These are phyloP conservation scores for Leptopilina clavipes DNA, from an alignment of 1,140 invertebrate species.

Conservation along the genomic window DNA sequence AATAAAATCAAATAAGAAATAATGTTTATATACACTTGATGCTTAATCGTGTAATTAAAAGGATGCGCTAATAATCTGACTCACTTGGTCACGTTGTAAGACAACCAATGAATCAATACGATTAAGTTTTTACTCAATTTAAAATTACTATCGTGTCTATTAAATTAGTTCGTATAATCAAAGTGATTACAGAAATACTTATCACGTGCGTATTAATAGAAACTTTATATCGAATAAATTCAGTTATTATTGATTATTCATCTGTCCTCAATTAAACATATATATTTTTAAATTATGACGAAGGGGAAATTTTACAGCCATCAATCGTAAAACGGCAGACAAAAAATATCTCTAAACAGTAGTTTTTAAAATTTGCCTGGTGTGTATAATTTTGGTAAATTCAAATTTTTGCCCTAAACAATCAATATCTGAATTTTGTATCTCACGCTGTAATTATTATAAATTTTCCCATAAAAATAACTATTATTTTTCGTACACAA, in stretches of 20 bases:
- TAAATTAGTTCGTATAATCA: constrained; percentile 8
- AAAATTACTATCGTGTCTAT: constrained; percentile 5
- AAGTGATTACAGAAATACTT: background rate
- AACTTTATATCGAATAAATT: background rate
- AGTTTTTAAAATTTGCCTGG: too few species aligned
- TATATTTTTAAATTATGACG: too few species aligned
- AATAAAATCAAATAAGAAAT: background rate
- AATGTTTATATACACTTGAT: background rate
- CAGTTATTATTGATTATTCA: constrained; percentile 11
- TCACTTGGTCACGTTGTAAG: background rate
- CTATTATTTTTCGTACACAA: too few species aligned
- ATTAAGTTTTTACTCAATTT: constrained; percentile 27
- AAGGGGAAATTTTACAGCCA: too few species aligned
- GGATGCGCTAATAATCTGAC: background rate
- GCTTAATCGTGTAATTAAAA: background rate
- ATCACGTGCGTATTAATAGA: constrained; percentile 4
- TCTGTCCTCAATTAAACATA: constrained; percentile 10
- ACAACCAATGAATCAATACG: constrained; percentile 1
- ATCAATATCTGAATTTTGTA: too few species aligned
- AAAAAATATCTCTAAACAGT: too few species aligned
- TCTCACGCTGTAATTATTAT: too few species aligned
- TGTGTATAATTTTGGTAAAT: too few species aligned
- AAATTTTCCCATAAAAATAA: too few species aligned
- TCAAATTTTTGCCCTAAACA: too few species aligned
- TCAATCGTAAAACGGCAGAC: too few species aligned